Evolutionary conservation across 2,113 vertebrate species (phyloP), one percentile per base, ranked within the genome.

Genomic region (Agapornis roseicollis): DNA sequence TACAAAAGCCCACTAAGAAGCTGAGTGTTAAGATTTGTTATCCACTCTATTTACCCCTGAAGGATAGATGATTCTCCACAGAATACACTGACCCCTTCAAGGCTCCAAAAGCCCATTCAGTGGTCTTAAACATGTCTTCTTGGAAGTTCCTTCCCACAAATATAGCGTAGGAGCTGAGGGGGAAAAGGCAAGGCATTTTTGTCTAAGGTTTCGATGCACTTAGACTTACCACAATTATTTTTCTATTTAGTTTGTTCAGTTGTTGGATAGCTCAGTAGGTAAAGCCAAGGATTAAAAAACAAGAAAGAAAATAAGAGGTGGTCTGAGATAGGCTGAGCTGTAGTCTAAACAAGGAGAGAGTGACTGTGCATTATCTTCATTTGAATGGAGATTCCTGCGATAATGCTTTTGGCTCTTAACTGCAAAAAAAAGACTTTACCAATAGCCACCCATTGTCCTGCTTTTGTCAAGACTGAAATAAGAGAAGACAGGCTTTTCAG

Each of bases 381-480:
- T 94, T 98, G 98, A 98, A 98, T 98, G 96, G 97, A 97, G 97
- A 97, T 95, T 97, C 97, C 95, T 95, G 85, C 96, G 94, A 97
- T 97, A 98, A 98, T 96, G 95, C 94, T 93, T 97, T 85, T 81
- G 92, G 97, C 95, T 90, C 50, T 91, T 96, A 96, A 97, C 82
- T 92, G 89, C 56, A 85, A 74, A 90, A 96, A 94, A 94, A 95
- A 96, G 73, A 93, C 95, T 97, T 97, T 95, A 95, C 96, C 97
- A 97, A 97, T 97, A 98, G 97, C 95, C 96, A 97, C 77, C 96
- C 95, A 98, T 99, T 99, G 98, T 99, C 96, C 92, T 50, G 64
- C 94, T 97, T 98, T 99, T 99, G 98, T 99, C 95, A 97, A 89
- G 92, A 89, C 79, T 84, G 94, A 98, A 98, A 98, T 97, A 94